These are phyloP conservation scores for Anguilla rostrata DNA, from an alignment of 2,113 vertebrate genomes.

Conservation along the genomic window DNA sequence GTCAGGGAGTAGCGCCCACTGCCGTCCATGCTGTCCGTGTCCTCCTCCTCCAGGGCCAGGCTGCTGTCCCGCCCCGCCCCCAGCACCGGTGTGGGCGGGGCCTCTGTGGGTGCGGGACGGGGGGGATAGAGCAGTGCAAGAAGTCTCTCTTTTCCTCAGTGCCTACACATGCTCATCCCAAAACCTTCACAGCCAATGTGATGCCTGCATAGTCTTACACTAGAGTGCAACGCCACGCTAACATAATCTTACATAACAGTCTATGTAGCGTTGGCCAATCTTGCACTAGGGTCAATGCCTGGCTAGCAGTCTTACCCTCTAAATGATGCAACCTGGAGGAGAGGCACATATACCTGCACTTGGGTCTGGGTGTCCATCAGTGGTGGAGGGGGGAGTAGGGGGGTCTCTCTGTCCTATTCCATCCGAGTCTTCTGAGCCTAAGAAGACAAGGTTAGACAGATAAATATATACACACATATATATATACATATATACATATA, in stretches of 20 bases:
- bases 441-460: background rate
- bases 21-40: slow-evolving; percentile 95
- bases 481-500: no score
- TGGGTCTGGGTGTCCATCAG: slow-evolving; percentile 49
- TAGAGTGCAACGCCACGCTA: background rate
- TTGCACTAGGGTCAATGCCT: background rate
- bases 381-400: slow-evolving; percentile 48
- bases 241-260: background rate
- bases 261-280: background rate
- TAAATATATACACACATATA: no score
- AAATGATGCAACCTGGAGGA: background rate
- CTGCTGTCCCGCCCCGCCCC: slow-evolving; percentile 28
- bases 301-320: background rate
- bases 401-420: slow-evolving; percentile 50
- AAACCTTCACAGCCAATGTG: no score
- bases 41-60: slow-evolving; percentile 72
- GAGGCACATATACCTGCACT: slow-evolving; percentile 49
- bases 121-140: background rate
- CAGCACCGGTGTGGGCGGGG: background rate
- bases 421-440: slow-evolving; percentile 64
- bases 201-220: background rate
- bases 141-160: no score
- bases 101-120: slow-evolving; percentile 41
- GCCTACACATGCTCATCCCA: no score
- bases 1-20: slow-evolving; percentile 84